Percentiles rank a stretch among this genome's conserved stretches.
phyloP scores from a whole-genome alignment of 35 echinoderm and acorn worm species.

The Ophiothrix spiculata region DNA sequence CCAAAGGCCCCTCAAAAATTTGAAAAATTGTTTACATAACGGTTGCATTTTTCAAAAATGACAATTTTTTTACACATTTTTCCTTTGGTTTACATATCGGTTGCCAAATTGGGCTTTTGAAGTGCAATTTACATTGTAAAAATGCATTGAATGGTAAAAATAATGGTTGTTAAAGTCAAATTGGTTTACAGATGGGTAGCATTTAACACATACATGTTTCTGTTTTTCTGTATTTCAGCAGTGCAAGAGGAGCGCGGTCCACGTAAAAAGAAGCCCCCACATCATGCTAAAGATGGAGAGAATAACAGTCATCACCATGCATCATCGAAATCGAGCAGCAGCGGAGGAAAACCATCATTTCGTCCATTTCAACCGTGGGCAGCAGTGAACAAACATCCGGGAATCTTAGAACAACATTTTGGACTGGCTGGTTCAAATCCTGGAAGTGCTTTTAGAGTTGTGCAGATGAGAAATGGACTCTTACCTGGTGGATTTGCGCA shows the following conservation, averaged over 20 bases:
- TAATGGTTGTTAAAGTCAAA: no score
- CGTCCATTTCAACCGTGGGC: constrained; percentile 80
- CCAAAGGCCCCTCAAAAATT: no score
- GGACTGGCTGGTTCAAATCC: neutral
- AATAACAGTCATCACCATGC: neutral
- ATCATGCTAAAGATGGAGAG: constrained; percentile 26
- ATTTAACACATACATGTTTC: no score
- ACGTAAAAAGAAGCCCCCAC: constrained; percentile 85
- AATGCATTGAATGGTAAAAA: no score
- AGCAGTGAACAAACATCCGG: constrained; percentile 27
- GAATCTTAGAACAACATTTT: neutral
- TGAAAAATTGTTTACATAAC: no score
- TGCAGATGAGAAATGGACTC: constrained; percentile 64
- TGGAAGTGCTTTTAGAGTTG: constrained; percentile 74
- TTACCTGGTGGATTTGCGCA: constrained; percentile 31
- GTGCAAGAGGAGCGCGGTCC: constrained; percentile 97
- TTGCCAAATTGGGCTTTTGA: no score
- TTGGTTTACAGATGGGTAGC: no score
- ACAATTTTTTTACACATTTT: no score
- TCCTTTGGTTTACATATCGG: no score
- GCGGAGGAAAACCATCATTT: constrained; percentile 37
- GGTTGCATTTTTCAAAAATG: no score
- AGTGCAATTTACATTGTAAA: no score
- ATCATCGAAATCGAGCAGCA: constrained; percentile 9
- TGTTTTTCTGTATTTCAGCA: constrained; percentile 47